Evolutionary conservation across 2,797 vertebrate species (phyloP), one percentile per base, ranked within the genome.

Genomic region (Melanotaenia pygmaea): DNA sequence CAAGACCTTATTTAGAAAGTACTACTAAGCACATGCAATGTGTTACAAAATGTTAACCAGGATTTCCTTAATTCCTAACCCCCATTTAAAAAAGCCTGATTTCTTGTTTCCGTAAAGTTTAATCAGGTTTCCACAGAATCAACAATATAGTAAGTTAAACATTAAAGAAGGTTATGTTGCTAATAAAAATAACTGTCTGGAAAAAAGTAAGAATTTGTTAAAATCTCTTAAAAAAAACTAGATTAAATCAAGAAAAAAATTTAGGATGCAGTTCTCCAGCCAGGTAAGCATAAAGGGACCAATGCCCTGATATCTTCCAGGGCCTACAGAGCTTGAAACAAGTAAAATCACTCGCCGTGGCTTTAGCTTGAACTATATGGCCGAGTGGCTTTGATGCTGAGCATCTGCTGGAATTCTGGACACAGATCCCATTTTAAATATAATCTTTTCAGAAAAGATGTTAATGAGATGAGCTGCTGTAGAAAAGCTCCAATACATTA

Each of bases 391-490:
- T 40, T 59, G 53, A 38, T 77, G 40, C 64, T 51, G 34, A 18
- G 14, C 16, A 30, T 18, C 26, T 28, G 54, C 7, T 57, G 26
- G 54, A 62, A 70, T 67, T 77, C 59, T 75, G 37, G 60, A 81
- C 30, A 56, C 14, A 22, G 60, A 83, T 76, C 56, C 63, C 76
- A 66, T 78, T 74, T 62, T 58, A 57, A 40, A 53, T 58, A 40
- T 70, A 64, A 74, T 72, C 58, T 74, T 59, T 57, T 64, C 57
- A 80, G 20, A 72, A 63, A 72, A 73, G 63, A 68, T 59, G 65
- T 59, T 64, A 72, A 51, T 45, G 40, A 61, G 58, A 79, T 1
- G 3, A 22, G 63, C 28, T 26, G 57, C 58, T 64, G 58, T 22
- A 71, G 14, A 73, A 62, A 62, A 35, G 14, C 58, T 37, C 11